Base-by-base conservation (phyloP, 2,113 vertebrate species). In the Cheirogaleus medius region DNA sequence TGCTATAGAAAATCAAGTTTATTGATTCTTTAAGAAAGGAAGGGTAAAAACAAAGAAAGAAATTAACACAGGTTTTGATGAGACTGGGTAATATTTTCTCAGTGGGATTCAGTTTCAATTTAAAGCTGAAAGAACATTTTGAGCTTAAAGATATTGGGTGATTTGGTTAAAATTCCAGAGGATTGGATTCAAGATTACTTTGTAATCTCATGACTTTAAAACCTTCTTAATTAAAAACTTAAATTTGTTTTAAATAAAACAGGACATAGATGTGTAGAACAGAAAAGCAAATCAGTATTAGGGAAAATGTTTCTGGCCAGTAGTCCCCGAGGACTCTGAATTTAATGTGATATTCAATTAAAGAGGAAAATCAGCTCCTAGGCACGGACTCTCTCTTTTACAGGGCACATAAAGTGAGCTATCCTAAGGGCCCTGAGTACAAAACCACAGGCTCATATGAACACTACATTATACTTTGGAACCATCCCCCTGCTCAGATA, bases 181-280 rank as follows among this genome's bases (percentile, higher is more conserved):
- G 95, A 97, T 77, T 97, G 78, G 69, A 97, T 91, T 91, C 47
- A 90, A 95, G 95, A 98, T 98, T 95, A 98, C 86, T 93, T 85
- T 63, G 92, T 98, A 98, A 97, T 97, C 97, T 94, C 87, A 63
- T 13, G 89, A 91, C 90, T 97, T 91, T 96, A 98, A 97, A 97
- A 81, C 91, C 91, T 95, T 91, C 83, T 97, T 97, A 98, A 98
- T 97, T 97, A 95, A 96, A 96, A 86, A 93, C 39, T 80, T 69
- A 58, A 69, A 88, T 97, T 95, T 95, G 80, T 85, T 94, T 97
- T 97, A 97, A 96, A 95, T 94, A 83, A 98, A 91, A 77, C 52
- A 94, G 77, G 82, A 84, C 95, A 92, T 23, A 76, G 91, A 91
- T 39, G 60, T 95, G 42, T 29, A 83, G 77, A 80, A 52, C 29